Conservation (phyloP, 2,113 vertebrate species). For the Oophaga pumilio region DNA sequence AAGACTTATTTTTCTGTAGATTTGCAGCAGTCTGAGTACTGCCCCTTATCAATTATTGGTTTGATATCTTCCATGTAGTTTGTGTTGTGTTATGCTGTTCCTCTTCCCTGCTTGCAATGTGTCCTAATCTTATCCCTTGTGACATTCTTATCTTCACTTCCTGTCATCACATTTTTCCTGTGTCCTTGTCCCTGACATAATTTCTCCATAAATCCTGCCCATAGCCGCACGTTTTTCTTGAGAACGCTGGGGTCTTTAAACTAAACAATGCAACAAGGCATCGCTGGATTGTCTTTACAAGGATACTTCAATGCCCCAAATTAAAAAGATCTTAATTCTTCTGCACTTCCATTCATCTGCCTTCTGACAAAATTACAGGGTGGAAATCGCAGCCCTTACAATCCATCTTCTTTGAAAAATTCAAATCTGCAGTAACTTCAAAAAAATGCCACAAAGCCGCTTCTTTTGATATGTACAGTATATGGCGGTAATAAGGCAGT, state of each 20-base stretch:
- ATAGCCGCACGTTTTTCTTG: neutral
- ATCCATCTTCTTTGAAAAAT: conserved; percentile 18
- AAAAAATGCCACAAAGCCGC: conserved; percentile 25
- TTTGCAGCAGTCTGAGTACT: neutral
- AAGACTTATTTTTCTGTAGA: too few relatives aligned
- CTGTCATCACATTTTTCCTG: conserved; percentile 26
- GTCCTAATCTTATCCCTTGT: conserved; percentile 18
- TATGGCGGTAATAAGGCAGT: neutral
- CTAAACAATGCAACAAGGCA: conserved; percentile 7
- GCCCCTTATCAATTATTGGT: neutral
- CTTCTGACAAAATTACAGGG: conserved; percentile 18
- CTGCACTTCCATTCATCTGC: conserved; percentile 7
- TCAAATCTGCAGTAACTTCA: conserved; percentile 25
- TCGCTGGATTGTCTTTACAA: conserved; percentile 11
- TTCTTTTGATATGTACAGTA: neutral
- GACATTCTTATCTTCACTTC: conserved; percentile 25
- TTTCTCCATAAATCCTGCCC: conserved; percentile 26
- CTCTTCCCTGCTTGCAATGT: neutral
- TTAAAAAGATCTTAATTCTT: neutral
- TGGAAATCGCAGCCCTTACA: neutral
- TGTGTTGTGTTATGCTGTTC: conserved; percentile 14
- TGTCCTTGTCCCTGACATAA: conserved; percentile 36
- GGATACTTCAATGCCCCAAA: conserved; percentile 14
- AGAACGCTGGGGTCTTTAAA: neutral
- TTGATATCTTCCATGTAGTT: neutral